Evolutionary conservation across 2,888 invertebrate genomes (phyloP).

Genomic region (Dexiosoma caninum): DNA sequence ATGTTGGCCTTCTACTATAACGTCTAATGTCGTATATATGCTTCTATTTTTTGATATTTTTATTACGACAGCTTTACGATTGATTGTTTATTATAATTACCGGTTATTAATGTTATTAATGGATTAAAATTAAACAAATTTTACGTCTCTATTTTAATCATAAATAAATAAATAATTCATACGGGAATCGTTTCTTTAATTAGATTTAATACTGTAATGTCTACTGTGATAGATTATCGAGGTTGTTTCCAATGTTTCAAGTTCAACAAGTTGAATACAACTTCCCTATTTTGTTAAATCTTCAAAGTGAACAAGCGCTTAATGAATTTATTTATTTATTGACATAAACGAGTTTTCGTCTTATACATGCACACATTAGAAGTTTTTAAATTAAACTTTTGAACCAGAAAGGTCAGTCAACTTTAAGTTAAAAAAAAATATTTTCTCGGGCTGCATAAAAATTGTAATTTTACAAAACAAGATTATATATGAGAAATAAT

Average conservation of each 20-base stretch:
- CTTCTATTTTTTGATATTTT: too few species aligned
- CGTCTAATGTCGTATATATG: too few species aligned
- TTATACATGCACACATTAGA: too few species aligned
- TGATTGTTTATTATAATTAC: too few species aligned
- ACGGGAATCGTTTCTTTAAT: not conserved
- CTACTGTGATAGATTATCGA: not conserved
- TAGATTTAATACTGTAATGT: not conserved
- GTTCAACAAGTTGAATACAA: conserved; percentile 5
- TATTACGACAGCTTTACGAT: too few species aligned
- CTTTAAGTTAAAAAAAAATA: too few species aligned
- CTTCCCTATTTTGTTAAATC: conserved; percentile 13
- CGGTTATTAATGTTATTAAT: too few species aligned
- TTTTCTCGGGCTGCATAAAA: too few species aligned
- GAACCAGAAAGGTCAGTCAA: conserved; percentile 1
- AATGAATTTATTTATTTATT: not conserved
- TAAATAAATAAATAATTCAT: not conserved
- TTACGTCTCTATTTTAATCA: not conserved
- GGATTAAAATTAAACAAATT: not conserved
- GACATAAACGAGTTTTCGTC: not conserved
- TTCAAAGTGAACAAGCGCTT: not conserved
- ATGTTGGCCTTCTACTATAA: too few species aligned
- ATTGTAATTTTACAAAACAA: too few species aligned
- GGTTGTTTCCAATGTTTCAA: not conserved
- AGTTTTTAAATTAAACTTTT: not conserved
- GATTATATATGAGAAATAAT: too few species aligned